Conservation (phyloP, 1,140 invertebrate species). For the Himalopsyche phryganea region DNA sequence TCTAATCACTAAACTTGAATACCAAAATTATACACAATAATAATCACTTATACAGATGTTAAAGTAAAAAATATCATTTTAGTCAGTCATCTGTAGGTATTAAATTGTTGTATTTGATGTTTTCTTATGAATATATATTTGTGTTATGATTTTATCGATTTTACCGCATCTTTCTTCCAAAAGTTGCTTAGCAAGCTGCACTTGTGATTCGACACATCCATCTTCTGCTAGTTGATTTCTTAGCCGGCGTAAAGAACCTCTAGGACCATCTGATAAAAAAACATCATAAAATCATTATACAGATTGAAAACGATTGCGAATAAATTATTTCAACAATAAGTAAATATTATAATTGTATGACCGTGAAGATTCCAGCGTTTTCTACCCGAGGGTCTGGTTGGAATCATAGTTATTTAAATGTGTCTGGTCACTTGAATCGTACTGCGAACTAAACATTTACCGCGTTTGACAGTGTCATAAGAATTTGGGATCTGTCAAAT, state of each 20-base stretch:
- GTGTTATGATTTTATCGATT: slow-evolving; percentile 22
- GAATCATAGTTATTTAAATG: slow-evolving; percentile 22
- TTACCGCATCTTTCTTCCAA: slow-evolving; percentile 68
- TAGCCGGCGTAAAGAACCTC: slow-evolving; percentile 62
- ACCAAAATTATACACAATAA: too few relatives aligned
- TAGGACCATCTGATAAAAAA: slow-evolving; percentile 58
- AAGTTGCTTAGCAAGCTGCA: slow-evolving; percentile 71
- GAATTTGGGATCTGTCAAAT: not conserved
- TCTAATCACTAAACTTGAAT: too few relatives aligned
- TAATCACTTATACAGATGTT: too few relatives aligned
- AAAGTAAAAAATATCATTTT: too few relatives aligned
- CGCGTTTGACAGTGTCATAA: slow-evolving; percentile 22
- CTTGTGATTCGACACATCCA: slow-evolving; percentile 77
- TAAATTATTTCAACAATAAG: not conserved
- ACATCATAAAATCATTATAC: slow-evolving; percentile 5
- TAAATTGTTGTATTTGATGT: too few relatives aligned
- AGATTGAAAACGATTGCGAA: not conserved
- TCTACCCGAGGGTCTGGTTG: slow-evolving; percentile 41
- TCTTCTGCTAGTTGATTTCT: slow-evolving; percentile 73
- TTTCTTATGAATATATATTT: too few relatives aligned
- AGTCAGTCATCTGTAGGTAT: too few relatives aligned
- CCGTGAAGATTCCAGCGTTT: slow-evolving; percentile 59
- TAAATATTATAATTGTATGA: slow-evolving; percentile 41
- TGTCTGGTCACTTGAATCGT: not conserved
- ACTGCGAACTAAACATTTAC: slow-evolving; percentile 11